Conservation (phyloP, 1,140 invertebrate species). For the Ceratina japonica region DNA sequence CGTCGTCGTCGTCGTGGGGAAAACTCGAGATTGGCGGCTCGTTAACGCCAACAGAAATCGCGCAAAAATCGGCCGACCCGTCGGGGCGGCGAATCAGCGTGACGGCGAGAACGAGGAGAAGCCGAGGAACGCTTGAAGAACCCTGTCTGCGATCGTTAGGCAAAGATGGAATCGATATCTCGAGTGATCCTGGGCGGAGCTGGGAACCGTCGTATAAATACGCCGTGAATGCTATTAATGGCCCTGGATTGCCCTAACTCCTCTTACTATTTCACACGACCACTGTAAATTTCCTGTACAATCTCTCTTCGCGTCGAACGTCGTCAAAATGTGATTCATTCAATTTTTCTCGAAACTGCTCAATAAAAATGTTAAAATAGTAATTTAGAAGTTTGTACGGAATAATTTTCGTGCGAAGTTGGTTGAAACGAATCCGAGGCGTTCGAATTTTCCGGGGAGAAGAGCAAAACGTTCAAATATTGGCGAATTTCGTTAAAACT, state of each 20-base stretch:
- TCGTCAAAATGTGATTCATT: too few species aligned
- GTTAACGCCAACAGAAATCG: slow-evolving; percentile 57
- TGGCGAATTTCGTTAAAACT: too few species aligned
- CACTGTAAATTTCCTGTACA: too few species aligned
- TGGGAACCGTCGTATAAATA: background rate
- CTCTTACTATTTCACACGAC: background rate
- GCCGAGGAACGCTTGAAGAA: background rate
- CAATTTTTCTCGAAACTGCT: too few species aligned
- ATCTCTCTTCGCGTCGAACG: too few species aligned
- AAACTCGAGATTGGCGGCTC: slow-evolving; percentile 53
- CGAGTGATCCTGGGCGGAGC: background rate
- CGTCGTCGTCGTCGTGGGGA: slow-evolving; percentile 20
- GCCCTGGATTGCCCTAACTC: background rate
- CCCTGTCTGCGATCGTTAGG: slow-evolving; percentile 12
- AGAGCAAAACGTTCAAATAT: too few species aligned
- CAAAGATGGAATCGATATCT: slow-evolving; percentile 9
- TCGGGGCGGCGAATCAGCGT: slow-evolving; percentile 5
- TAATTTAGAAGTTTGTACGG: too few species aligned
- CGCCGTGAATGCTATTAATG: background rate
- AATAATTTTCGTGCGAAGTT: too few species aligned
- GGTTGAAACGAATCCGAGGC: too few species aligned
- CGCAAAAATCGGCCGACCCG: slow-evolving; percentile 38
- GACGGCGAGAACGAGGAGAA: background rate
- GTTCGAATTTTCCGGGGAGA: too few species aligned
- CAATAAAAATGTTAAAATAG: too few species aligned